Percentiles rank a stretch among this genome's conserved stretches.
phyloP scores from a whole-genome alignment of 2,797 vertebrate species.

The Momotus momota region DNA sequence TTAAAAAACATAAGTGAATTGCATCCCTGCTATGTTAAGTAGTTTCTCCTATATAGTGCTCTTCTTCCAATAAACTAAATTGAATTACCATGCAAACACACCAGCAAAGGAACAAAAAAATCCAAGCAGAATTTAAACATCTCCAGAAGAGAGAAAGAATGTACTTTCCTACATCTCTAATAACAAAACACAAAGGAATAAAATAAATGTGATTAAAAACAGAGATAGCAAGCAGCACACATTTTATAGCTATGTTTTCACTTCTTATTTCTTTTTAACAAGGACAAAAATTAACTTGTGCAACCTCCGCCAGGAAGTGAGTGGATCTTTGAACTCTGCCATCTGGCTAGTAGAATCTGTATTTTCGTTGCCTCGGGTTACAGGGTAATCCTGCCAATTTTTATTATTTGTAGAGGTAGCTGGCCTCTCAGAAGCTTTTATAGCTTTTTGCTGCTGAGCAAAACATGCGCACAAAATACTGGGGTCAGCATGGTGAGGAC shows the following conservation, averaged over 20 bases:
- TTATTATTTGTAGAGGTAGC: constrained; percentile 69
- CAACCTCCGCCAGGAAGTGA: constrained; percentile 68
- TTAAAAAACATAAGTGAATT: neutral
- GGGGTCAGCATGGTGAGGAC: neutral
- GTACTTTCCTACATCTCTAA: neutral
- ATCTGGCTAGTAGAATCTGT: constrained; percentile 70
- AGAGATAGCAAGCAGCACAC: constrained; percentile 64
- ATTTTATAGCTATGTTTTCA: constrained; percentile 69
- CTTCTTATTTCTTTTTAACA: constrained; percentile 77
- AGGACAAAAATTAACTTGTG: constrained; percentile 76
- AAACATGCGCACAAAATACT: neutral
- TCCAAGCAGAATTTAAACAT: neutral
- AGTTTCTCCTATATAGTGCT: neutral
- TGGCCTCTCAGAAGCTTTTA: constrained; percentile 49
- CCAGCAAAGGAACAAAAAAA: neutral
- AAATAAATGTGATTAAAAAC: constrained; percentile 47
- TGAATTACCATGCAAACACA: neutral
- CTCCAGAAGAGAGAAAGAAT: constrained; percentile 2
- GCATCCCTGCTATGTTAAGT: neutral
- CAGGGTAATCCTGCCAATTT: constrained; percentile 74
- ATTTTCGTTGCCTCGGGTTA: constrained; percentile 72
- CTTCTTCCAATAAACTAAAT: neutral
- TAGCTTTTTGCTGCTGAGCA: constrained; percentile 39
- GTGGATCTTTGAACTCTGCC: constrained; percentile 78
- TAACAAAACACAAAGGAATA: constrained; percentile 41